These are phyloP conservation scores for Argyra leucocephala DNA, from an alignment of 2,888 invertebrate genomes.

Conservation along the genomic window DNA sequence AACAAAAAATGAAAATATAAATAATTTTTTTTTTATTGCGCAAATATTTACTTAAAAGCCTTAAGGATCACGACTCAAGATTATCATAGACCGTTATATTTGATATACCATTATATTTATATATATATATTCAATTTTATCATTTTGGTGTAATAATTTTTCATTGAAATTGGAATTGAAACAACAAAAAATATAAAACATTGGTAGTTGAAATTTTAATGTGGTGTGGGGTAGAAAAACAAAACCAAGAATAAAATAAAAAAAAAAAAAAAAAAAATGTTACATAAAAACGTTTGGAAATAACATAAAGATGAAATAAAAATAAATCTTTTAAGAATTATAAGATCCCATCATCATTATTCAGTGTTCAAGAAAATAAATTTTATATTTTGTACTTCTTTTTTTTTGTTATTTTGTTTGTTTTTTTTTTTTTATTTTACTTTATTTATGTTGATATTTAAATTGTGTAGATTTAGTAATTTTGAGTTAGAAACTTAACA, in stretches of 20 bases:
- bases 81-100: neutral
- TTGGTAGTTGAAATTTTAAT: too few species aligned
- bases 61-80: slow-evolving; percentile 6
- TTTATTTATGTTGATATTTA: neutral
- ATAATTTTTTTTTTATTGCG: neutral
- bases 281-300: neutral
- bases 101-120: neutral
- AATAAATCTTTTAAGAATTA: neutral
- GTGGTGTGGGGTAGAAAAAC: too few species aligned
- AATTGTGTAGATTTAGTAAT: neutral
- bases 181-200: neutral
- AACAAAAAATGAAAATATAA: neutral
- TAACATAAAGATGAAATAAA: slow-evolving; percentile 2
- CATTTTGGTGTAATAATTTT: neutral
- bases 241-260: too few species aligned
- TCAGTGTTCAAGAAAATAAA: neutral
- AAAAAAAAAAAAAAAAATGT: too few species aligned
- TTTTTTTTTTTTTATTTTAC: neutral
- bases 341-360: neutral
- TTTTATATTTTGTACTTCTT: too few species aligned
- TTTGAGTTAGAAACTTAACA: too few species aligned
- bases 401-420: neutral
- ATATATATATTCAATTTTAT: slow-evolving; percentile 1
- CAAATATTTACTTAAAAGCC: slow-evolving; percentile 1
- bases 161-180: neutral